A percentile compares a stretch with the other conserved stretches of the same genome.
phyloP scores from a whole-genome alignment of 2,113 vertebrate species.

The Ailurus styani region DNA sequence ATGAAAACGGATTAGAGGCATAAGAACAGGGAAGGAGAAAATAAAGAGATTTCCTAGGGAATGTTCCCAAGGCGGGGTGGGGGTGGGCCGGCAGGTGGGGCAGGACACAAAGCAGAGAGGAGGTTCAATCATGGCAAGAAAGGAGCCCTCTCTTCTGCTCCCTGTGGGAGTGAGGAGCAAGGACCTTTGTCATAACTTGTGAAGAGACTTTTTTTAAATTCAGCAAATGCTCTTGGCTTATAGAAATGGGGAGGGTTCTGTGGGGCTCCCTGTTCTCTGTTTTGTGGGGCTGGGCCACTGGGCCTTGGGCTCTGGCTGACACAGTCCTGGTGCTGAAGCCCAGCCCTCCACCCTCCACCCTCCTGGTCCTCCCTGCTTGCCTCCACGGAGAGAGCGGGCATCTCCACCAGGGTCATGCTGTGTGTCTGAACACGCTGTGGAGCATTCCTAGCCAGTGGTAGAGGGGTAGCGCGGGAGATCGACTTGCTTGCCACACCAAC shows the following conservation, averaged over 20 bases:
- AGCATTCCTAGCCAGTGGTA: slow-evolving; percentile 5
- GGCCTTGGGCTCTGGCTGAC: neutral
- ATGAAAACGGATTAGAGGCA: neutral
- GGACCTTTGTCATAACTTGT: neutral
- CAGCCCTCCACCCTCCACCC: neutral
- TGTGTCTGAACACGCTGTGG: slow-evolving; percentile 24
- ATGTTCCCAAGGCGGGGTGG: neutral
- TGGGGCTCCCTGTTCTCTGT: slow-evolving; percentile 55
- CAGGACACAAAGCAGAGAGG: neutral
- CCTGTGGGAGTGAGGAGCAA: neutral
- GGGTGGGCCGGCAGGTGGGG: fast-evolving
- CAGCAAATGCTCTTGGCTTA: slow-evolving; percentile 80
- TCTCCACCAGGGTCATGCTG: slow-evolving; percentile 53
- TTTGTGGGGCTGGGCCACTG: slow-evolving; percentile 85
- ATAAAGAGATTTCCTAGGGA: neutral
- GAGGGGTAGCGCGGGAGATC: slow-evolving; percentile 31
- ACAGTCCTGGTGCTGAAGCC: slow-evolving; percentile 35
- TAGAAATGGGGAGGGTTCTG: slow-evolving; percentile 77
- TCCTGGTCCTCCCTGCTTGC: neutral
- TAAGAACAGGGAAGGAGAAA: neutral
- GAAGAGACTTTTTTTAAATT: neutral
- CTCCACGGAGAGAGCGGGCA: neutral
- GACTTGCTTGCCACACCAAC: no score
- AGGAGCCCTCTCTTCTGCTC: neutral
- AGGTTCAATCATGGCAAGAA: fast-evolving